Base-by-base conservation (phyloP, 2,113 vertebrate species). In the Mus pahari region DNA sequence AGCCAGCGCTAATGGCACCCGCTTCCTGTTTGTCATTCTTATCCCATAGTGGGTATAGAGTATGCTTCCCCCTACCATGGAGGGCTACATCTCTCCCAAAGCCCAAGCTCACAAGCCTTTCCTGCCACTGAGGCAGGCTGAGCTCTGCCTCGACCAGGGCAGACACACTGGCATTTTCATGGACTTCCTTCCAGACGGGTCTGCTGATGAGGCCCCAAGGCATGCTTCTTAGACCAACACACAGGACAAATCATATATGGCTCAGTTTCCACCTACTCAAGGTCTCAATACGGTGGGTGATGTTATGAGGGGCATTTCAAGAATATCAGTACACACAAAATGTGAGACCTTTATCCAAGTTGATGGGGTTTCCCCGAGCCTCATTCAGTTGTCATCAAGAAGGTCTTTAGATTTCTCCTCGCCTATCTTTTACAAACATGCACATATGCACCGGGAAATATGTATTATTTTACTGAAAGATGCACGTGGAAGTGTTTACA, bases 111-210 rank as follows among this genome's bases (percentile, higher is more conserved):
- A 55, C 31, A n/a, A 22, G 12, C 31, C 31, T 13, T 33, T 3
- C 74, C 48, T 28, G 33, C 48, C 9, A 36, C 73, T 4, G 12
- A 33, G 45, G 45, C 45, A 45, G 7, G 33, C 39, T 3, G 48
- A 16, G 39, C 66, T 66, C 45, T 6, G 31, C 8, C 33, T 26
- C 0, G 5, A 5, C 7, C 1, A 28, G 22, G 81, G 12, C 39
- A 53, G 86, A 22, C 2, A 0, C 0, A 4, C 6, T 1, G 1
- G 7, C 28, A 3, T 55, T 22, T 36, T 31, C 14, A 0, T 16
- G 58, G 13, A 42, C 64, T 68, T 31, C 66, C 31, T 68, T 36
- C 31, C 66, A 68, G 66, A 42, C 81, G 36, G 14, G 14, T 50
- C 28, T 13, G 5, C 0, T 28, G 28, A n/a, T 7, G 1, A 28